Conservation (phyloP, 2,888 invertebrate genomes). For the Norana najaformis region DNA sequence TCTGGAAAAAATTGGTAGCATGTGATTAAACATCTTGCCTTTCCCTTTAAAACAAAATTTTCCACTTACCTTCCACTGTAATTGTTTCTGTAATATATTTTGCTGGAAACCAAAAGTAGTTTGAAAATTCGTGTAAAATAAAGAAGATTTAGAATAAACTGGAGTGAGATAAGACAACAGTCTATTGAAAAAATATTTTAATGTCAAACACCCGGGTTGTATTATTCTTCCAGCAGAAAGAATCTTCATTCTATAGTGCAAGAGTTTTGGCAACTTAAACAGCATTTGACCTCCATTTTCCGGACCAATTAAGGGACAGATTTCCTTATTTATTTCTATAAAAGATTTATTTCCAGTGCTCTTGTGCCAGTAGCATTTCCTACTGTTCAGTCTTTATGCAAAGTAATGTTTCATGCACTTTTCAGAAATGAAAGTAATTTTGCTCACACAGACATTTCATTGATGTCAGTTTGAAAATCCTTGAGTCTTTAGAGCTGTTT, state of each 20-base stretch:
- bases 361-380: no score
- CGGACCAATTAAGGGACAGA: no score
- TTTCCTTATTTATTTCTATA: no score
- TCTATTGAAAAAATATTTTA: background rate
- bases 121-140: background rate
- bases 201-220: background rate
- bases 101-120: background rate
- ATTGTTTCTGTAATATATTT: background rate
- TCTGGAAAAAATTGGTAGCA: background rate
- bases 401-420: background rate
- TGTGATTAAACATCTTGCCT: no score
- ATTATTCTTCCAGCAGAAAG: background rate
- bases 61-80: background rate
- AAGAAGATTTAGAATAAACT: background rate
- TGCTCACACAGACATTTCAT: background rate
- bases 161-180: background rate
- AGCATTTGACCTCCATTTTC: no score
- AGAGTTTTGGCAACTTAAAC: no score
- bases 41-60: background rate
- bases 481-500: background rate
- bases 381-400: background rate
- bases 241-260: no score
- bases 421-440: background rate
- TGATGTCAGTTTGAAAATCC: background rate
- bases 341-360: no score